A percentile compares a stretch with the other conserved stretches of the same genome.
Evolutionary conservation across 2,888 invertebrate species (phyloP).

Genomic region (Agonopterix arenella): DNA sequence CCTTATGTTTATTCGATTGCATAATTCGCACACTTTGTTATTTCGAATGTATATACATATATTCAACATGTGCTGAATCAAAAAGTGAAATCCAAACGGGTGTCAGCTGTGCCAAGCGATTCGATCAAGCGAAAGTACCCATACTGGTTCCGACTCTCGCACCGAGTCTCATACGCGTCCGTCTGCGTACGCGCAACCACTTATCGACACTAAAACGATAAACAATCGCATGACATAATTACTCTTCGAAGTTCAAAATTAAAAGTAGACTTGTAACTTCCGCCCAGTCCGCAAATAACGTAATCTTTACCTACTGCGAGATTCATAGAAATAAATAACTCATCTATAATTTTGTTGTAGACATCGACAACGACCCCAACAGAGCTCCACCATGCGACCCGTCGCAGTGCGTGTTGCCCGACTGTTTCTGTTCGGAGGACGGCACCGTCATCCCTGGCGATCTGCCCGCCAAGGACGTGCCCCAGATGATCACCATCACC

Average conservation of each 20-base stretch:
- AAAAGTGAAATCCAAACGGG: conserved; percentile 65
- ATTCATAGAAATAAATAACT: too few species aligned
- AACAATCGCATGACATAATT: too few species aligned
- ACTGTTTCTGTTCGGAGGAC: conserved; percentile 96
- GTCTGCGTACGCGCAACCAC: too few species aligned
- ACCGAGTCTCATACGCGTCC: conserved; percentile 23
- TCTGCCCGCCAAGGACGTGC: conserved; percentile 88
- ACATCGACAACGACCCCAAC: conserved; percentile 95
- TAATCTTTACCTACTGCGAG: too few species aligned
- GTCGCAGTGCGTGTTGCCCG: conserved; percentile 89
- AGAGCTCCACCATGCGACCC: conserved; percentile 93
- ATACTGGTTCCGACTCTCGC: conserved; percentile 55
- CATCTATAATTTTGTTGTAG: conserved; percentile 63
- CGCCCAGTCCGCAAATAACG: too few species aligned
- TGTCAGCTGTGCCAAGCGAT: conserved; percentile 47
- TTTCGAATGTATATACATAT: conserved; percentile 13
- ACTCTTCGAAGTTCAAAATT: too few species aligned
- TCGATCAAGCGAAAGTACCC: conserved; percentile 68
- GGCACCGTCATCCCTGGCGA: conserved; percentile 92
- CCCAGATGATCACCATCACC: conserved; percentile 96
- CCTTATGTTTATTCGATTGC: background rate
- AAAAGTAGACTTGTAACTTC: too few species aligned
- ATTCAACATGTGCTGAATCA: conserved; percentile 27
- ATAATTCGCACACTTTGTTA: background rate
- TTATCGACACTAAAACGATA: too few species aligned